Base-by-base conservation (phyloP, 2,888 invertebrate genomes). In the Colletes collaris region DNA sequence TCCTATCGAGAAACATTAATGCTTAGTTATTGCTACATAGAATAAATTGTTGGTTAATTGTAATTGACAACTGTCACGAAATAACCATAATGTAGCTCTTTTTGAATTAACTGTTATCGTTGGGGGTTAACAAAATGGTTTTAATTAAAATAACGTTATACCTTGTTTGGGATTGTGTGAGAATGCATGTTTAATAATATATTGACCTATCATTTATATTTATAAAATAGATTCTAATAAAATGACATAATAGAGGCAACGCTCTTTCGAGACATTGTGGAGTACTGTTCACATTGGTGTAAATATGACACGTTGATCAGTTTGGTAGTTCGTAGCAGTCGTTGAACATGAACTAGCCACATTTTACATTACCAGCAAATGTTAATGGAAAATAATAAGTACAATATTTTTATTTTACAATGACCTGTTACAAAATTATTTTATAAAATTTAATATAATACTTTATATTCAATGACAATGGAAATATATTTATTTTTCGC, bases 151-250 rank as follows among this genome's bases (percentile, higher is more conserved):
- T 62, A 27, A 44, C 52, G 59, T 52, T 66, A 19, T 84, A 91
- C 91, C 87, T 91, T 90, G 64, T 91, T 91, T 44, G 86, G 85
- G 74, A 90, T 79, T 59, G 82, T 68, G 76, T 91, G 89, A 6
- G 77, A 46, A 70, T 85, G 81, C 88, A 88, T 88, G 19, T 13
- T 84, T 66, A 70, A 76, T n/a, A 11, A 53, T 69, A 62, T 79
- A 76, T 73, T 66, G 62, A 55, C 55, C 35, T 79, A 74, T 68
- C 49, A 56, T 16, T 76, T 68, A 65, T 66, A 84, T 16, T 76
- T 68, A 65, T 66, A 84, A 81, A 84, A 73, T 74, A 84, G 37
- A 53, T 46, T 69, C 81, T 70, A 83, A 59, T 64, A 77, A 86
- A 82, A 19, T 82, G 84, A 72, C 72, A 88, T 82, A 76, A 73